Percentiles rank a stretch among this genome's conserved stretches.
phyloP scores from a whole-genome alignment of 1,140 invertebrate genomes.

The Drosophila bifasciata region DNA sequence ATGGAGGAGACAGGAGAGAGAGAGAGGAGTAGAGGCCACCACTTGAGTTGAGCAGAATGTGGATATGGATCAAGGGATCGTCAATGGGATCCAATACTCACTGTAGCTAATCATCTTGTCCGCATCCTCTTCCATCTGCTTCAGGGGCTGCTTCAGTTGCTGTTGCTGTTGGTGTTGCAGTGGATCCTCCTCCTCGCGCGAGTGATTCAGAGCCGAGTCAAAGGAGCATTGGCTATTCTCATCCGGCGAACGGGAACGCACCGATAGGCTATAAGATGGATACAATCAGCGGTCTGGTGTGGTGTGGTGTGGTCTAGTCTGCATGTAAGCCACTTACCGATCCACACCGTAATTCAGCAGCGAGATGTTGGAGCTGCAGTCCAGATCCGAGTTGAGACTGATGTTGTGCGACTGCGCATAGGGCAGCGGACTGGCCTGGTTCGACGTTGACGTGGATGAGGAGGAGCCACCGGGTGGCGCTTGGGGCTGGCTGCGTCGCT shows the following conservation, averaged over 20 bases:
- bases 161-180: slow-evolving; percentile 30
- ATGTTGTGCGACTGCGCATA: slow-evolving; percentile 71
- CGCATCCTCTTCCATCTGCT: slow-evolving; percentile 44
- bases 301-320: not conserved
- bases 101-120: slow-evolving; percentile 69
- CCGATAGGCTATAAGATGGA: slow-evolving; percentile 84
- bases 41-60: slow-evolving; percentile 19
- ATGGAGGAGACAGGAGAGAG: too few relatives aligned
- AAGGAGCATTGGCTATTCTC: slow-evolving; percentile 91
- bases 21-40: slow-evolving; percentile 11
- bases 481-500: slow-evolving; percentile 86
- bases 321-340: slow-evolving; percentile 70
- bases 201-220: slow-evolving; percentile 93
- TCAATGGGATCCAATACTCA: slow-evolving; percentile 44
- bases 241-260: slow-evolving; percentile 88
- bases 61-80: not conserved
- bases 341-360: slow-evolving; percentile 86
- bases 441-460: slow-evolving; percentile 47
- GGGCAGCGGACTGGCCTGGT: slow-evolving; percentile 70
- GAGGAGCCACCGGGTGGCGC: slow-evolving; percentile 43
- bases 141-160: slow-evolving; percentile 20
- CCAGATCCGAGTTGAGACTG: slow-evolving; percentile 84
- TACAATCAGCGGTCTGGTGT: too few relatives aligned
- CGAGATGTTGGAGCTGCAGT: slow-evolving; percentile 84
- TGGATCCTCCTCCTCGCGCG: slow-evolving; percentile 89